Evolutionary conservation across 2,888 invertebrate genomes (phyloP), one percentile per base, ranked within the genome.

Genomic region (Anthrax anthrax): DNA sequence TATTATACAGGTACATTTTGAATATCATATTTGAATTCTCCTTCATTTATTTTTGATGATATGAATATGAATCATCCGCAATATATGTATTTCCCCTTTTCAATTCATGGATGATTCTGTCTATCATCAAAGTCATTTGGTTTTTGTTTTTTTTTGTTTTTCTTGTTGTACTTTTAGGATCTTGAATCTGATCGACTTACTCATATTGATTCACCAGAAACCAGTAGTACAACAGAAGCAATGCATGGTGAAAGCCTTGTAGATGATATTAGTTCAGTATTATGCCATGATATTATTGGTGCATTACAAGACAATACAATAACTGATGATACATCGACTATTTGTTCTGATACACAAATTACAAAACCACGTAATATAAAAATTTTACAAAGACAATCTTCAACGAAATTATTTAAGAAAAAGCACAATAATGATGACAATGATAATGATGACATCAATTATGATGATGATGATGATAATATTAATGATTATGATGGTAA

Each of bases 191-290:
- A 58, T 45, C 71, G 71, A 44, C 81, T 87, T 43, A 78, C 79
- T 13, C 87, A 88, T 58, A 87, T 87, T 45, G 87, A 88, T 61
- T 87, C 86, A 0, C 85, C 87, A 0, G 87, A 87, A 69, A 74
- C 77, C 13, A 85, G 84, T 8, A 86, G 88, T 51, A 77, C 80
- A 12, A 80, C 79, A 4, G 84, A 84, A 58, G 76, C 79, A 8
- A 72, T 82, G 54, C 83, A 81, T 49, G 84, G 84, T 8, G 86
- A 85, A 62, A 84, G 84, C 42, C 74, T 84, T 32, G 77, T 84
- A 70, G 84, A 85, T 53, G 85, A 85, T 58, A 77, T 85, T 42
- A 84, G 84, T 58, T 84, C 83, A 1, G 79, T 81, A 66, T 69
- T 81, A 47, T 67, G 81, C 14, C 82, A 84, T 55, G 84, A 84